Conservation (phyloP, 2,888 invertebrate genomes). For the Drosophila formosana region DNA sequence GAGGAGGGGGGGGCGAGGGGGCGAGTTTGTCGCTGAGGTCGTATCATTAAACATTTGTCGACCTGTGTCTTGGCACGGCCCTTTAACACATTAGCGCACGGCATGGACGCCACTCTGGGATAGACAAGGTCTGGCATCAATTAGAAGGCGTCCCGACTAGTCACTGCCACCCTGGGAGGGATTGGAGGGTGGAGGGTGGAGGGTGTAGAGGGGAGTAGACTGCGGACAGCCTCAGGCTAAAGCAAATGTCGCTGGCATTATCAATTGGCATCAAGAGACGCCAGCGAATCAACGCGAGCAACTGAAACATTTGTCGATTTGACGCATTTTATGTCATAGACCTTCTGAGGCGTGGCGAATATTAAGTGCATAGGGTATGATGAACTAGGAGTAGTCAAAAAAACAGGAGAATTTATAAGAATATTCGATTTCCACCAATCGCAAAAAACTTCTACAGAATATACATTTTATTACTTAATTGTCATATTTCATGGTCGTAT, state of each 20-base stretch:
- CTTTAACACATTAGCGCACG: constrained; percentile 72
- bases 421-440: no score
- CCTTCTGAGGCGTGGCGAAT: background rate
- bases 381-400: no score
- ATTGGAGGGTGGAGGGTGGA: background rate
- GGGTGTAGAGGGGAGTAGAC: background rate
- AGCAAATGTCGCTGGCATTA: constrained; percentile 36
- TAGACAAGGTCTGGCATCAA: constrained; percentile 58
- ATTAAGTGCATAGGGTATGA: background rate
- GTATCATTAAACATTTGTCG: constrained; percentile 75
- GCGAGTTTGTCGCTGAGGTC: constrained; percentile 24
- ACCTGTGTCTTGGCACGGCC: constrained; percentile 42
- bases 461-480: no score
- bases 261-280: constrained; percentile 44
- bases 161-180: background rate
- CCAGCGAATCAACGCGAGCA: constrained; percentile 58
- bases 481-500: no score
- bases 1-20: background rate
- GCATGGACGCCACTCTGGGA: constrained; percentile 17
- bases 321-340: constrained; percentile 20
- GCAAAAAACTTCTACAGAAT: no score
- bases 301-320: constrained; percentile 20
- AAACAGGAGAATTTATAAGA: no score
- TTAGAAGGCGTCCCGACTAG: constrained; percentile 39
- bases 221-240: background rate